phyloP scores from a whole-genome alignment of 2,888 invertebrate species.

The Phortica okadai region DNA sequence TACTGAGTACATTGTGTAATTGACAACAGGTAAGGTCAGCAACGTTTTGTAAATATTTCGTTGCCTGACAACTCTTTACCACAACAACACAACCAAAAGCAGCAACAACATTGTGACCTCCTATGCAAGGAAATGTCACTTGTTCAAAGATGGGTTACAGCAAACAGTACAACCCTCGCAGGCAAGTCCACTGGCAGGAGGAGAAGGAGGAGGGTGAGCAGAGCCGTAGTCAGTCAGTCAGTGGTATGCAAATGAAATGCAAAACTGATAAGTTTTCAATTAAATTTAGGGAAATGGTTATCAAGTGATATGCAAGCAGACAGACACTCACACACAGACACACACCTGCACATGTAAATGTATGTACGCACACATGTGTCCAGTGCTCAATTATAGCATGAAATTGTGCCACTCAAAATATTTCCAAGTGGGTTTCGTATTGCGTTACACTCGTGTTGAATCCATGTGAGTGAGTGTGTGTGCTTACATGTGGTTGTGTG shows the following conservation, averaged over 20 bases:
- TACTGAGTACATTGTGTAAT: too few relatives aligned
- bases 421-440: slow-evolving; percentile 6
- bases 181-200: background rate
- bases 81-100: background rate
- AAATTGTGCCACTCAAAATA: slow-evolving; percentile 27
- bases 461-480: background rate
- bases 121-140: slow-evolving; percentile 23
- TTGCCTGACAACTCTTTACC: background rate
- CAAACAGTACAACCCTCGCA: background rate
- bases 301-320: slow-evolving; percentile 38
- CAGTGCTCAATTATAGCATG: slow-evolving; percentile 23
- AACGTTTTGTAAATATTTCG: too few relatives aligned
- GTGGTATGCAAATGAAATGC: slow-evolving; percentile 62
- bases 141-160: background rate
- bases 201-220: background rate
- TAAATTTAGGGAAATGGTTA: slow-evolving; percentile 53
- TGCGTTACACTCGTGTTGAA: background rate
- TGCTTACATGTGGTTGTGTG: background rate
- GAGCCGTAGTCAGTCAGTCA: background rate
- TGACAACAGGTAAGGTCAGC: too few relatives aligned
- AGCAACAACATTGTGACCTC: background rate
- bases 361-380: background rate
- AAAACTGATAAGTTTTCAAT: slow-evolving; percentile 67
- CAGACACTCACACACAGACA: slow-evolving; percentile 41
- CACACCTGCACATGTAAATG: background rate